Evolutionary conservation across 2,113 vertebrate species (phyloP), one percentile per base, ranked within the genome.

Genomic region (Plectropomus leopardus): DNA sequence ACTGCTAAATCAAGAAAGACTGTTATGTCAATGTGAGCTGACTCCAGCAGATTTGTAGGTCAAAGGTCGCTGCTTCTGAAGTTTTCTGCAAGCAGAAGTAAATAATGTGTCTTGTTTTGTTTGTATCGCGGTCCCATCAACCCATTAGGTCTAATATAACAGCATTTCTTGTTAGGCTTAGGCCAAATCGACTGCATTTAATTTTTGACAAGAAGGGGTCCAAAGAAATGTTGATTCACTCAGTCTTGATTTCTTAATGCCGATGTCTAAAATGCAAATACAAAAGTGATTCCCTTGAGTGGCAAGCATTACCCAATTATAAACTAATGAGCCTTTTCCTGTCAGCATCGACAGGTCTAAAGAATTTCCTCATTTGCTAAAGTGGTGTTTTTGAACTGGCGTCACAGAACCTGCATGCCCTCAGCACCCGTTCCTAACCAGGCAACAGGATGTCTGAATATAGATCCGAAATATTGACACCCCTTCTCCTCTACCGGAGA

Each of bases 361-460:
- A 30, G 23, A 36, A 36, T 40, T 50, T n/a, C 55, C 53, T 51
- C 19, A 83, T 78, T 72, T 75, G 47, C 44, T 68, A n/a, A 67
- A 80, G 72, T 47, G 66, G 14, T 11, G 71, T 45, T 58, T 30
- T 36, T 70, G 32, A 36, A 19, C 32, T 30, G 73, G 63, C 21
- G 45, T 67, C 47, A 30, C 21, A 32, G 72, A 65, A 73, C 36
- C 45, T 58, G 55, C 68, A 6, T 58, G 48, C 53, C 42, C 50
- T 70, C 36, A 23, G 32, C 15, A 13, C 45, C 65, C 58, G 1
- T 21, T 80, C 55, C 75, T 24, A 24, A 66, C 76, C 73, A 65
- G 68, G 81, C 85, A 83, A 78, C 85, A 68, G 70, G 51, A 77
- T 19, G 77, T 85, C 81, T 81, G 55, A 87, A 86, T 87, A 80